These are phyloP conservation scores for Dryobotodes eremita DNA, from an alignment of 2,888 invertebrate genomes.

Conservation along the genomic window DNA sequence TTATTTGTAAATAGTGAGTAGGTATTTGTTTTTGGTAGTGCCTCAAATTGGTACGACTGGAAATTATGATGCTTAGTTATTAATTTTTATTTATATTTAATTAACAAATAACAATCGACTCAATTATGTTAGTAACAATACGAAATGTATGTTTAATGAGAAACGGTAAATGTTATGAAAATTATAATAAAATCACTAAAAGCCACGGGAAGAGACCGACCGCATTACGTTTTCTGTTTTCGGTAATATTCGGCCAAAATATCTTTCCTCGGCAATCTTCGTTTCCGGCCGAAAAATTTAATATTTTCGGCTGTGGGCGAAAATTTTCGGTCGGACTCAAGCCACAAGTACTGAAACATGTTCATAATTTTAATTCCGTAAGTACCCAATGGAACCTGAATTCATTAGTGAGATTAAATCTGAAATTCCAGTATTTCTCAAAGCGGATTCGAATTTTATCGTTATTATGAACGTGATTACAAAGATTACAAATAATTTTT, in stretches of 20 bases:
- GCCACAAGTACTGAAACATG: background rate
- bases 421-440: background rate
- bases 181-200: background rate
- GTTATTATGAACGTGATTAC: background rate
- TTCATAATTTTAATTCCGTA: conserved; percentile 12
- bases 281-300: background rate
- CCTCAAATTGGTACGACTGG: background rate
- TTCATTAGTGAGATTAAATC: conserved; percentile 18
- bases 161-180: background rate
- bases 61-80: too few relatives aligned
- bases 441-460: background rate
- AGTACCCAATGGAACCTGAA: background rate
- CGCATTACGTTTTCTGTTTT: background rate
- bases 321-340: background rate
- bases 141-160: too few relatives aligned
- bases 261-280: too few relatives aligned
- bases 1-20: background rate
- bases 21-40: background rate
- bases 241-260: too few relatives aligned
- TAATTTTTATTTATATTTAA: too few relatives aligned
- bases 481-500: background rate
- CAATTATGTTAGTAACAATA: too few relatives aligned
- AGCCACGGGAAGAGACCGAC: too few relatives aligned
- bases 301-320: background rate
- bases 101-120: too few relatives aligned